A percentile compares a stretch with the other conserved stretches of the same genome.
Evolutionary conservation across 2,888 invertebrate species (phyloP).

Genomic region (Cephus sareptanus): DNA sequence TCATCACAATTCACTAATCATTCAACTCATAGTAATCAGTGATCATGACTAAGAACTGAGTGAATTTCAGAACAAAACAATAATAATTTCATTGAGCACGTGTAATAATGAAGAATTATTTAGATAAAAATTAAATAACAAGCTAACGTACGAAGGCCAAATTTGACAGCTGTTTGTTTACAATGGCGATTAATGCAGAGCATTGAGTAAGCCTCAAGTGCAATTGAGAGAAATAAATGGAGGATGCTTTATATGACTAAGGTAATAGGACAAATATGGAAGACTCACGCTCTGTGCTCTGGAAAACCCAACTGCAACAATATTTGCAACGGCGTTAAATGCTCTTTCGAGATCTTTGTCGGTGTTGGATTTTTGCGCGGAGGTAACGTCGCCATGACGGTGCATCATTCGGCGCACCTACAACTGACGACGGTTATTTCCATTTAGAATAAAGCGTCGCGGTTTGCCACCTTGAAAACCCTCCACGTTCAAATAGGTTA

Average conservation of each 20-base stretch:
- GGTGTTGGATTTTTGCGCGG: constrained; percentile 81
- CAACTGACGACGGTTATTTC: background rate
- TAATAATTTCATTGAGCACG: background rate
- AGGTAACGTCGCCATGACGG: constrained; percentile 79
- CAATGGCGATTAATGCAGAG: constrained; percentile 15
- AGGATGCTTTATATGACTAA: constrained; percentile 11
- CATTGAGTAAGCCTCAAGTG: background rate
- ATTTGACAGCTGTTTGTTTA: constrained; percentile 54
- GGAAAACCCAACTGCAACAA: constrained; percentile 91
- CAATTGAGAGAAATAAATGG: background rate
- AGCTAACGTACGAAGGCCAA: background rate
- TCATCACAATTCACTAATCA: background rate
- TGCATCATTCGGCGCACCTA: constrained; percentile 34
- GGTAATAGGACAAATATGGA: constrained; percentile 14
- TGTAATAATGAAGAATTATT: background rate
- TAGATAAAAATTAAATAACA: background rate
- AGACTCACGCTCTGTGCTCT: constrained; percentile 86
- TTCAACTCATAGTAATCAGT: background rate
- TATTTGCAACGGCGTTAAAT: constrained; percentile 82
- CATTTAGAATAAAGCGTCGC: background rate
- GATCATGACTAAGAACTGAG: background rate
- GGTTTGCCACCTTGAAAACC: background rate
- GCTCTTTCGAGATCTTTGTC: constrained; percentile 78
- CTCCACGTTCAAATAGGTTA: background rate
- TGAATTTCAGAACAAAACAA: background rate